These are phyloP conservation scores for Neoniphon sammara DNA, from an alignment of 2,797 vertebrate genomes.

Conservation along the genomic window DNA sequence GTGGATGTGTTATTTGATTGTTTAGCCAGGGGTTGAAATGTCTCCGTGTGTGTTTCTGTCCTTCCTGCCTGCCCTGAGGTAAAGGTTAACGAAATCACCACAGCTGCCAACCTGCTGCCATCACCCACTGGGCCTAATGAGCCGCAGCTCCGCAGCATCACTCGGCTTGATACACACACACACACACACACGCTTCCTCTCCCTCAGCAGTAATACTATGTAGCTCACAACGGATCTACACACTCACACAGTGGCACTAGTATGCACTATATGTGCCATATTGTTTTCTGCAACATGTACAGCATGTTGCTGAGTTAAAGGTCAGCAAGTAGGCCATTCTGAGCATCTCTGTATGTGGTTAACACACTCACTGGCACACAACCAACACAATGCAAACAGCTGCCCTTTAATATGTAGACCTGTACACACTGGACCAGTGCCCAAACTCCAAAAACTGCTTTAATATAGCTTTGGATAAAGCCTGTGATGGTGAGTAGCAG, in stretches of 20 bases:
- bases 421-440: not conserved
- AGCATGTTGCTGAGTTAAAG: slow-evolving; percentile 38
- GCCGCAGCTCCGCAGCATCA: slow-evolving; percentile 61
- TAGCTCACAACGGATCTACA: slow-evolving; percentile 20
- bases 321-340: slow-evolving; percentile 3
- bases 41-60: slow-evolving; percentile 47
- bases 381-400: not conserved
- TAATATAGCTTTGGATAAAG: too few relatives aligned
- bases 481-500: too few relatives aligned
- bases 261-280: slow-evolving; percentile 7
- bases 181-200: slow-evolving; percentile 14
- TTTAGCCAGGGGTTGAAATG: slow-evolving; percentile 46
- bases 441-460: not conserved
- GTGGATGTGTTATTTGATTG: slow-evolving; percentile 46
- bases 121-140: slow-evolving; percentile 78
- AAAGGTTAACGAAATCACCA: slow-evolving; percentile 82
- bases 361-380: not conserved
- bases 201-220: slow-evolving; percentile 6
- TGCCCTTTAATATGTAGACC: slow-evolving; percentile 2
- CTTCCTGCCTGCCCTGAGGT: slow-evolving; percentile 61
- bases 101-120: slow-evolving; percentile 76
- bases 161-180: slow-evolving; percentile 31
- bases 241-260: not conserved
- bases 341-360: not conserved
- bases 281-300: slow-evolving; percentile 4